Conservation (phyloP, 2,888 invertebrate species). For the Drosophila barbarae region DNA sequence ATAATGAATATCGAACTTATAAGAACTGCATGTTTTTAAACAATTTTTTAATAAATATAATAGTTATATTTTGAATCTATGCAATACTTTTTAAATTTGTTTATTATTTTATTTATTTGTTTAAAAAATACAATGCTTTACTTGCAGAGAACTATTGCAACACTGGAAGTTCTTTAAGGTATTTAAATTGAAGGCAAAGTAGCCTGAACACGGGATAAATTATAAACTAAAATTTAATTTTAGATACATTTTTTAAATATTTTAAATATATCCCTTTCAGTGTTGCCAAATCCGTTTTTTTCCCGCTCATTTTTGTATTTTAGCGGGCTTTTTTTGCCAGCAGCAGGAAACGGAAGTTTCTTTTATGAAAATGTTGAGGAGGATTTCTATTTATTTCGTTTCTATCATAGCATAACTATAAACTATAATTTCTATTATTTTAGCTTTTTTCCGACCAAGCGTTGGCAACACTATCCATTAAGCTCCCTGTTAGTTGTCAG, state of each 20-base stretch:
- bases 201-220: background rate
- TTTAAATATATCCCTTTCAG: background rate
- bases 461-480: background rate
- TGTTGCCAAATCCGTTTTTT: background rate
- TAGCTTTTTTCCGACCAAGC: background rate
- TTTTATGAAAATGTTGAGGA: accelerated
- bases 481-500: conserved; percentile 37
- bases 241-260: background rate
- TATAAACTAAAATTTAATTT: background rate
- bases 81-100: background rate
- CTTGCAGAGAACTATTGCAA: background rate
- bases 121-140: no score
- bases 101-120: background rate
- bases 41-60: background rate
- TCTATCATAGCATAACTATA: background rate
- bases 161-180: background rate
- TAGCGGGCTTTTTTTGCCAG: background rate
- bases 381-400: background rate
- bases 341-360: background rate
- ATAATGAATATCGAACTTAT: background rate
- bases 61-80: background rate
- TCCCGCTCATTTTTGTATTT: background rate
- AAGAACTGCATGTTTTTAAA: background rate
- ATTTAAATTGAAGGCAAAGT: background rate
- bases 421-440: background rate